A percentile compares a stretch with the other conserved stretches of the same genome.
Evolutionary conservation across 2,113 vertebrate species (phyloP).

Genomic region (Myotis yumanensis): DNA sequence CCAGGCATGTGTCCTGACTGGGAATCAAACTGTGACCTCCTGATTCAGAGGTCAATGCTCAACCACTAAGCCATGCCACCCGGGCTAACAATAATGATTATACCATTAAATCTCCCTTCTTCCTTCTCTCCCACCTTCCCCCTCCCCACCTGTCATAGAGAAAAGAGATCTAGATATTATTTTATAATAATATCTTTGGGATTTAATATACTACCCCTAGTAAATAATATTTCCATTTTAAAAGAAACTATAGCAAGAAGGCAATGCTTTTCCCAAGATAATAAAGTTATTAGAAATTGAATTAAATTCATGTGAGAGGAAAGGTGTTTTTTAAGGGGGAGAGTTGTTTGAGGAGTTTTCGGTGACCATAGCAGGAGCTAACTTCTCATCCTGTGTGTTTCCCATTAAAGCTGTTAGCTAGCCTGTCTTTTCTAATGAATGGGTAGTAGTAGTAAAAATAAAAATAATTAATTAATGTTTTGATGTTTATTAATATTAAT

Average conservation of each 20-base stretch:
- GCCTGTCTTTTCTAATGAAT: not conserved
- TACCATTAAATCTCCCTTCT: not conserved
- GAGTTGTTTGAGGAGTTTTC: not conserved
- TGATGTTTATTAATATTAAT: not conserved
- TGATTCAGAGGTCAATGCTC: too few species aligned
- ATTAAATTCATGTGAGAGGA: not conserved
- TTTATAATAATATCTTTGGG: not conserved
- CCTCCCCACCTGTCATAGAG: not conserved
- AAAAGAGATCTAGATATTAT: not conserved
- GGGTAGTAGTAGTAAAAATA: not conserved
- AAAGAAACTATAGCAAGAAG: not conserved
- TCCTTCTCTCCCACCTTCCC: not conserved
- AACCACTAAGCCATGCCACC: too few species aligned
- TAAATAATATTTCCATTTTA: not conserved
- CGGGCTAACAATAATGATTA: not conserved
- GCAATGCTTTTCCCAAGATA: not conserved
- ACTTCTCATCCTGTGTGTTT: not conserved
- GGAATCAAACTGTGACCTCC: too few species aligned
- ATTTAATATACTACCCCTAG: not conserved
- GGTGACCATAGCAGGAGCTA: not conserved
- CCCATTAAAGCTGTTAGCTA: not conserved
- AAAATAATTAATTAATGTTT: not conserved
- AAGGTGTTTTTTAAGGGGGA: not conserved
- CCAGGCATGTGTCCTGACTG: too few species aligned
- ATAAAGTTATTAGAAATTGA: not conserved